Conservation (phyloP, 2,113 vertebrate genomes). For the Microcebus lehilahytsara region DNA sequence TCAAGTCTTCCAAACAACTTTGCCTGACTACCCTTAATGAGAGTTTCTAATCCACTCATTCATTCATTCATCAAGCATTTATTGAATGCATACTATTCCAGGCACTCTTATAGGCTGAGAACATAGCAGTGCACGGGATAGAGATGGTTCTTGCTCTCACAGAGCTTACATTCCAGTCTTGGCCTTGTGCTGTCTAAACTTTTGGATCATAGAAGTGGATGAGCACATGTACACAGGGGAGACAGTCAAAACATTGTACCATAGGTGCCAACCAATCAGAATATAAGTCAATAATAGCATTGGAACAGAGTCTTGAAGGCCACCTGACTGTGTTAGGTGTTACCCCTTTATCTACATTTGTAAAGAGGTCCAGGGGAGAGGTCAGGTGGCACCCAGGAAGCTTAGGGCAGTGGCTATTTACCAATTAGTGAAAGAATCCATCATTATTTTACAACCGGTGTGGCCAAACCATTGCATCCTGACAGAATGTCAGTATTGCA, state of each 20-base stretch:
- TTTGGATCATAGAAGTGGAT: not conserved
- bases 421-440: conserved; percentile 11
- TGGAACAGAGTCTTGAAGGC: conserved; percentile 4
- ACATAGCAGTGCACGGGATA: not conserved
- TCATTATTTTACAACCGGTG: not conserved
- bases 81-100: not conserved
- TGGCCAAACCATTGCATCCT: not conserved
- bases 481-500: not conserved
- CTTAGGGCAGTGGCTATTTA: not conserved
- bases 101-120: not conserved
- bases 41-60: not conserved
- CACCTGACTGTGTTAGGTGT: not conserved
- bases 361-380: not conserved
- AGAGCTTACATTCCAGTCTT: conserved; percentile 23
- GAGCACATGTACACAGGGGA: not conserved
- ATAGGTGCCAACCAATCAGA: not conserved
- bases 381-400: conserved; percentile 18
- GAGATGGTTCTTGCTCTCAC: not conserved
- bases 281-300: not conserved
- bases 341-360: not conserved
- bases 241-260: not conserved
- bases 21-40: not conserved
- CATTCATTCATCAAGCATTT: not conserved
- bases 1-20: not conserved
- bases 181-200: not conserved